Evolutionary conservation across 2,113 vertebrate species (phyloP).

Genomic region (Barbus barbus): DNA sequence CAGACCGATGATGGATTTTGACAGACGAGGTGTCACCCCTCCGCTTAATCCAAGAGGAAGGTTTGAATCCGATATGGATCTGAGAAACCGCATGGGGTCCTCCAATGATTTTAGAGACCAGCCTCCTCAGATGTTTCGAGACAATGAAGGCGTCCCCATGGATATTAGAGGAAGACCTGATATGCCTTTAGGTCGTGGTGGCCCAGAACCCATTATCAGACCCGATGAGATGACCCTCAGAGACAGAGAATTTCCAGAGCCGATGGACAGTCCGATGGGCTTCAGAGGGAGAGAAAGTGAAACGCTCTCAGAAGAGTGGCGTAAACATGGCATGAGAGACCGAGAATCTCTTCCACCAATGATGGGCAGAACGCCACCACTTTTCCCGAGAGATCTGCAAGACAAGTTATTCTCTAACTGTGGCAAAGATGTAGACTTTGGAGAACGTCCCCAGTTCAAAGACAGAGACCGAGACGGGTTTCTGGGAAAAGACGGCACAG

Average conservation of each 20-base stretch:
- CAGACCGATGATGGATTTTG: slow-evolving; percentile 84
- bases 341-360: slow-evolving; percentile 51
- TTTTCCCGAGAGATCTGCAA: slow-evolving; percentile 51
- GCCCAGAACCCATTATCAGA: slow-evolving; percentile 61
- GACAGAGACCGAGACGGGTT: slow-evolving; percentile 61
- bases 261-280: slow-evolving; percentile 63
- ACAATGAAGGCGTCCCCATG: slow-evolving; percentile 58
- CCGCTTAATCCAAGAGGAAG: slow-evolving; percentile 71
- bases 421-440: slow-evolving; percentile 61
- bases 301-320: slow-evolving; percentile 77
- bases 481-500: slow-evolving; percentile 50
- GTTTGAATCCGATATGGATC: slow-evolving; percentile 84
- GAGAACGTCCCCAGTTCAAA: slow-evolving; percentile 65
- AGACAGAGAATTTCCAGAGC: slow-evolving; percentile 64
- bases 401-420: slow-evolving; percentile 60
- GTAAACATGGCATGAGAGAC: slow-evolving; percentile 64
- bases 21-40: slow-evolving; percentile 79
- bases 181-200: slow-evolving; percentile 58
- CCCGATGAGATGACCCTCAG: slow-evolving; percentile 54
- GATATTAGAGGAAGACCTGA: slow-evolving; percentile 67
- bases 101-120: slow-evolving; percentile 76
- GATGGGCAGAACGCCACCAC: slow-evolving; percentile 51
- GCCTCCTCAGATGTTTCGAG: slow-evolving; percentile 71
- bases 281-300: slow-evolving; percentile 73
- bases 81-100: slow-evolving; percentile 83